Evolutionary conservation across 64 coral and sea anemone species (phyloP), one percentile per base, ranked within the genome.

Genomic region (Pocillopora verrucosa): DNA sequence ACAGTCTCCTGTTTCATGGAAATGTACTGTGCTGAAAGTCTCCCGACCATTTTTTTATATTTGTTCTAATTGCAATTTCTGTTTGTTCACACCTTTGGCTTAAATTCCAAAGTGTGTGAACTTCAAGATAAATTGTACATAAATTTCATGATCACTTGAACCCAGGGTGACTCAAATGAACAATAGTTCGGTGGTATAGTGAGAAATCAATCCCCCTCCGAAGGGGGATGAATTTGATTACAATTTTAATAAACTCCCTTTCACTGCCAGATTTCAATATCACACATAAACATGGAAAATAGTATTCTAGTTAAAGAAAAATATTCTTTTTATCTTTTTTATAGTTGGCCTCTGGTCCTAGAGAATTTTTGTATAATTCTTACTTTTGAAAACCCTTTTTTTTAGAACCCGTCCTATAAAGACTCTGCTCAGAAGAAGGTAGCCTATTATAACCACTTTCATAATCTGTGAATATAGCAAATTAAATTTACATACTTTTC

Each of bases 401-500:
- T 45, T 45, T n/a, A n/a, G n/a, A 45, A 45, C 2, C 41, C 20
- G 19, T 20, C 16, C 6, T 20, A 25, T 5, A 9, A 70, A 70
- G 9, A 22, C 82, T 58, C 13, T n/a, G n/a, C 56, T 35, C 57
- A 10, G 24, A 56, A 20, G 57, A n/a, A 70, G 37, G 35, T 69
- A n/a, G 34, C 82, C 20, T 72, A 38, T 85, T 51, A 19, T 72
- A 72, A 72, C 56, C 38, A 25, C 20, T 85, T 65, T 72, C 41
- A 67, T 68, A 25, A 85, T 72, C 37, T 72, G 61, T 65, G 12
- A 62, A 35, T 19, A 67, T 38, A n/a, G 37, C 37, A 57, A 56
- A 57, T 56, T 65, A 70, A 72, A 85, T 85, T 85, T 85, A 72
- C 82, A 85, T 85, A 85, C 38, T 85, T 85, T n/a, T 57, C 64